Conservation (phyloP, 64 coral and sea anemone species). For the Montipora foliosa region DNA sequence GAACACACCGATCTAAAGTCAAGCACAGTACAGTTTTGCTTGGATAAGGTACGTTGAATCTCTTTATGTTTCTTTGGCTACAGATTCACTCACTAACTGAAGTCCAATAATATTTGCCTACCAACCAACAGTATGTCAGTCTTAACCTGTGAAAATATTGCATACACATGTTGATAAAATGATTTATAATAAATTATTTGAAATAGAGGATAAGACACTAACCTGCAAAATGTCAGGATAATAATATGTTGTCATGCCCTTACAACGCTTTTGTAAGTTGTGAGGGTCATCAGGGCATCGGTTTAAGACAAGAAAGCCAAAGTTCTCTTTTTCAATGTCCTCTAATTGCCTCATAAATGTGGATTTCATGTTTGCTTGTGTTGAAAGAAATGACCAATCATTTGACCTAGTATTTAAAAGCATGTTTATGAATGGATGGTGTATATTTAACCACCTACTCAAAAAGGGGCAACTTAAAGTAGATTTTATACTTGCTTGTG, state of each 20-base stretch:
- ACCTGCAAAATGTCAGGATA: slow-evolving; percentile 84
- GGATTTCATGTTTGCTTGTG: slow-evolving; percentile 66
- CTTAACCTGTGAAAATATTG: not conserved
- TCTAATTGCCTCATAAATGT: slow-evolving; percentile 53
- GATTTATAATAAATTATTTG: not conserved
- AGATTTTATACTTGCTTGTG: no score
- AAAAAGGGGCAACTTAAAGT: no score
- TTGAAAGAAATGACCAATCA: slow-evolving; percentile 69
- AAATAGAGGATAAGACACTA: not conserved
- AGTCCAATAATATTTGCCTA: not conserved
- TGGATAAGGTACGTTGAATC: no score
- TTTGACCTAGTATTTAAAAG: slow-evolving; percentile 8
- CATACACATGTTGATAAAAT: no score
- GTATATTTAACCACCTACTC: no score
- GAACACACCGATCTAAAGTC: no score
- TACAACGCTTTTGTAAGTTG: slow-evolving; percentile 65
- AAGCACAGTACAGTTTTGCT: no score
- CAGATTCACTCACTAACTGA: not conserved
- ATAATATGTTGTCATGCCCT: slow-evolving; percentile 29
- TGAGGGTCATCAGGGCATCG: slow-evolving; percentile 40
- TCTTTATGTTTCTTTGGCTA: no score
- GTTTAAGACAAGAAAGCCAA: slow-evolving; percentile 58
- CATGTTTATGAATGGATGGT: no score
- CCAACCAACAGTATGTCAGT: not conserved
- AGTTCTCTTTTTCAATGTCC: slow-evolving; percentile 31